A percentile compares a stretch with the other conserved stretches of the same genome.
Evolutionary conservation across 1,140 invertebrate genomes (phyloP).

Genomic region (Leptinotarsa lineolata): DNA sequence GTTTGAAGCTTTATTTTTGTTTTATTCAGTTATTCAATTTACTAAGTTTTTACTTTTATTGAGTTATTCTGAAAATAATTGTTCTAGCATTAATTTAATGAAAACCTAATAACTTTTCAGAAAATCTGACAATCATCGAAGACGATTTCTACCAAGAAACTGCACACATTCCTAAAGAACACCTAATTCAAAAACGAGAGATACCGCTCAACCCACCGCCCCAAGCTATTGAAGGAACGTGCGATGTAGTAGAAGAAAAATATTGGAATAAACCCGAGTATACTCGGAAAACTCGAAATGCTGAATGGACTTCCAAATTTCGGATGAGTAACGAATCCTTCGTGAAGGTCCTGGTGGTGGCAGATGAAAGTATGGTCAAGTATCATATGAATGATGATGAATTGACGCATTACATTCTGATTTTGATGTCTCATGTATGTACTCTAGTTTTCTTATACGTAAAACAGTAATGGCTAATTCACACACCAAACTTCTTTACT

Average conservation of each 20-base stretch:
- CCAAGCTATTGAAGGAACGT: constrained; percentile 29
- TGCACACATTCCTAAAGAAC: constrained; percentile 26
- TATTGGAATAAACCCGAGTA: constrained; percentile 22
- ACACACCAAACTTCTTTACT: too few relatives aligned
- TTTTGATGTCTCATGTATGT: constrained; percentile 78
- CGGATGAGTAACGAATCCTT: constrained; percentile 61
- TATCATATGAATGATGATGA: constrained; percentile 66
- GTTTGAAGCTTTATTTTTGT: not conserved
- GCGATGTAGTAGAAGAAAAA: constrained; percentile 22
- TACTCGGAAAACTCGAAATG: constrained; percentile 31
- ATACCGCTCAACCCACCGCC: constrained; percentile 17
- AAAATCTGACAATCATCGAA: constrained; percentile 36
- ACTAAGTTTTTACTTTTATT: not conserved
- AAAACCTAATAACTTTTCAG: constrained; percentile 26
- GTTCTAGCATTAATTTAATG: not conserved
- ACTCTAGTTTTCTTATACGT: constrained; percentile 28
- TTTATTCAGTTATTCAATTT: not conserved
- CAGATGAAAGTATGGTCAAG: constrained; percentile 75
- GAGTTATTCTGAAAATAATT: not conserved
- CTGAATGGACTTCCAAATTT: constrained; percentile 35
- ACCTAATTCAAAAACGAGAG: constrained; percentile 36
- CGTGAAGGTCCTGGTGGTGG: constrained; percentile 80
- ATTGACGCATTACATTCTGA: constrained; percentile 74
- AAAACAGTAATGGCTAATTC: too few relatives aligned
- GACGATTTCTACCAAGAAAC: constrained; percentile 43